Evolutionary conservation across 2,113 vertebrate genomes (phyloP).

Genomic region (Lycaon pictus): DNA sequence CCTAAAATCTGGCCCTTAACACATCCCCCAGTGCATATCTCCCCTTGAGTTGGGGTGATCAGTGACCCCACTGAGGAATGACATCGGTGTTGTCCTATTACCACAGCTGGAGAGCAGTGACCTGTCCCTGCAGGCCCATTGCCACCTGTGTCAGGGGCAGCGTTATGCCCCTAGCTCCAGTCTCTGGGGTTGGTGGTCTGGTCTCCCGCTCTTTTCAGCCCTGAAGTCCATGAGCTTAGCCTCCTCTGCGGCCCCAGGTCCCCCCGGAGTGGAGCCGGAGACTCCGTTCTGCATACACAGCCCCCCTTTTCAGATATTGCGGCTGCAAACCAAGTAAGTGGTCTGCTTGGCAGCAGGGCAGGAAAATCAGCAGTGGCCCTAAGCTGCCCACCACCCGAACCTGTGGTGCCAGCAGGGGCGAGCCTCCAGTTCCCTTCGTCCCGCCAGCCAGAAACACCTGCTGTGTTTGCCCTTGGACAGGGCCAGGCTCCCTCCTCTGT

Average conservation of each 20-base stretch:
- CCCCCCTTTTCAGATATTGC: rapidly evolving
- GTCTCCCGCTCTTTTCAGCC: rapidly evolving
- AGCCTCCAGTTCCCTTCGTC: rapidly evolving
- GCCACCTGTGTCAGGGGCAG: rapidly evolving
- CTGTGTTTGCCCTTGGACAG: neutral
- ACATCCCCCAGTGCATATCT: rapidly evolving
- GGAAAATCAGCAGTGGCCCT: neutral
- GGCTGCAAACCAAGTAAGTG: rapidly evolving
- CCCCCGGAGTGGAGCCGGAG: rapidly evolving
- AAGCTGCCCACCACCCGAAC: rapidly evolving
- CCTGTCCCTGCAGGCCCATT: neutral
- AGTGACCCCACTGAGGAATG: neutral
- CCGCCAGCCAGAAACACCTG: rapidly evolving
- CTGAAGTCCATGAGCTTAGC: no score
- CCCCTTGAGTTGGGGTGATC: neutral
- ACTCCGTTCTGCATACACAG: rapidly evolving
- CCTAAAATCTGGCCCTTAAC: neutral
- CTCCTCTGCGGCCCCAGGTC: neutral
- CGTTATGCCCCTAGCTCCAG: neutral
- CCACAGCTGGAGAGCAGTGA: rapidly evolving
- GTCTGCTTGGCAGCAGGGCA: neutral
- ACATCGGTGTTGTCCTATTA: rapidly evolving
- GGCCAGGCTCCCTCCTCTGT: neutral
- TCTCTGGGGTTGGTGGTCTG: neutral
- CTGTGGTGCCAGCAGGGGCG: rapidly evolving